Evolutionary conservation across 2,888 invertebrate species (phyloP), one percentile per base, ranked within the genome.

Genomic region (Monochamus alternatus): DNA sequence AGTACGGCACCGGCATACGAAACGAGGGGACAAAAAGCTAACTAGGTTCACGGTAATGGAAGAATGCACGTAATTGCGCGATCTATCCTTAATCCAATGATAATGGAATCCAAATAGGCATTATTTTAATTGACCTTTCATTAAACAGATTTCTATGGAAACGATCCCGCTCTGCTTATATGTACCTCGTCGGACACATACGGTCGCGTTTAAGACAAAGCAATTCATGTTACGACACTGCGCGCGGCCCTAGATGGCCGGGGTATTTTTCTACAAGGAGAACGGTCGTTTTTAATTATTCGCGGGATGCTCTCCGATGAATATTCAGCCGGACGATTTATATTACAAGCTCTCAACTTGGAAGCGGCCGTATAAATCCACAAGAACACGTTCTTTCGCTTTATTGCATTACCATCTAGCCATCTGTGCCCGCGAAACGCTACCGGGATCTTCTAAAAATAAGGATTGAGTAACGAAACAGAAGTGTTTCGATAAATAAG

Each of bases 81-180:
- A 77, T 75, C 78, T 76, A 76, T 81, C 81, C 82, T 81, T 81
- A 80, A 82, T 79, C 75, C 67, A 79, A 82, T 82, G 81, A 81
- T 82, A 82, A 81, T 82, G 71, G 63, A 75, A 72, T 65, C 81
- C 81, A 78, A 82, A 81, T 81, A 81, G 71, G 81, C 77, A 71
- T 79, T 65, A 69, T 66, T 66, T 77, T 78, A 80, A 80, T 78
- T 79, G 81, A 64, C 64, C 64, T 64, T 64, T 64, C 64, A 64
- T 64, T 73, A 73, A 60, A 66, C 63, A 59, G 73, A 66, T 77
- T 77, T 77, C 77, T 77, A 68, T 73, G 77, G 69, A 75, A 74
- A 72, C 59, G 68, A 32, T 44, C 51, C 22, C 44, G 58, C 67
- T 70, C 43, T 73, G 55, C 68, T 72, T 75, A 73, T 73, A 73